A percentile compares a stretch with the other conserved stretches of the same genome.
Evolutionary conservation across 2,888 invertebrate species (phyloP).

Genomic region (Eupithecia subfuscata): DNA sequence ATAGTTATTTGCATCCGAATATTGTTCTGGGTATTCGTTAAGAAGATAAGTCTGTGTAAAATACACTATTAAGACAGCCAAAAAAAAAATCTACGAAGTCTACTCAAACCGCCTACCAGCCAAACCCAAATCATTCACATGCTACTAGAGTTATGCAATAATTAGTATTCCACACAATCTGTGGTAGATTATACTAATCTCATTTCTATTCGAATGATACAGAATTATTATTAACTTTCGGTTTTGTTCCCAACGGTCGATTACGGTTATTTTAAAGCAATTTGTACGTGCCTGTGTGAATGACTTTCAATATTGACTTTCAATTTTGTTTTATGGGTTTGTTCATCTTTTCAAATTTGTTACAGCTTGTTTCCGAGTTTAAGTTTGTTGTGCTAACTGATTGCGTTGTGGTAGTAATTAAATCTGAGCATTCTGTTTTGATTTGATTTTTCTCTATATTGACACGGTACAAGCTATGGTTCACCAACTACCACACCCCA

Average conservation of each 20-base stretch:
- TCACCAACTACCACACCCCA: neutral
- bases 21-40: neutral
- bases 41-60: neutral
- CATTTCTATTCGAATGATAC: constrained; percentile 50
- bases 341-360: constrained; percentile 9
- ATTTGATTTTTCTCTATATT: neutral
- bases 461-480: neutral
- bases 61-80: neutral
- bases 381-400: neutral
- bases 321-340: constrained; percentile 48
- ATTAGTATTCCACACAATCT: constrained; percentile 25
- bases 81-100: neutral
- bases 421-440: too few species aligned
- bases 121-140: neutral
- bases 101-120: neutral
- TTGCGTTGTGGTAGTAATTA: neutral
- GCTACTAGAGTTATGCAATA: constrained; percentile 37
- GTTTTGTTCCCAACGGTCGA: constrained; percentile 53
- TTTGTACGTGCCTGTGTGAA: constrained; percentile 43
- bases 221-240: constrained; percentile 55
- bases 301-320: constrained; percentile 52
- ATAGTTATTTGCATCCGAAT: neutral
- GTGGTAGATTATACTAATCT: constrained; percentile 38
- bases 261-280: constrained; percentile 52
- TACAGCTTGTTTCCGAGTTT: constrained; percentile 19